phyloP scores from a whole-genome alignment of 2,113 vertebrate genomes.

The Suncus etruscus region DNA sequence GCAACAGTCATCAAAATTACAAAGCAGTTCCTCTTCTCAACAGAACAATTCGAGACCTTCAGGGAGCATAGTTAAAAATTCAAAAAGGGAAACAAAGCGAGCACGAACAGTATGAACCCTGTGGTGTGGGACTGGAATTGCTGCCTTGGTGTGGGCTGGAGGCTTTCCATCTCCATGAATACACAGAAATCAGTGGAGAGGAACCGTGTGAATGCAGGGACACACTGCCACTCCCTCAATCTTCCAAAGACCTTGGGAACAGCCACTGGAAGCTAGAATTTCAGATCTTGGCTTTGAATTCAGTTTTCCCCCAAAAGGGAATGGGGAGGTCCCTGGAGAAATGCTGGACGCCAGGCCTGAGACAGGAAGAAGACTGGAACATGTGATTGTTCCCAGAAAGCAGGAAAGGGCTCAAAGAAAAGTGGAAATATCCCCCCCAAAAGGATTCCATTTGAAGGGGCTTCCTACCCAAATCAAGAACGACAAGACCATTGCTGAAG shows the following conservation, averaged over 20 bases:
- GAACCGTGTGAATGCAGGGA: background rate
- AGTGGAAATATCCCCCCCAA: background rate
- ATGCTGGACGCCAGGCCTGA: background rate
- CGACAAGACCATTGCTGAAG: background rate
- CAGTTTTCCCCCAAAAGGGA: background rate
- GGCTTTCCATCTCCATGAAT: background rate
- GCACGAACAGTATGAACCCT: background rate
- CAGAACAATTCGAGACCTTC: background rate
- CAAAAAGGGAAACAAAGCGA: background rate
- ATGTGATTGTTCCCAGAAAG: background rate
- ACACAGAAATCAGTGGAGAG: background rate
- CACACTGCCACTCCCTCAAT: background rate
- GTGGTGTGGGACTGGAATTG: background rate
- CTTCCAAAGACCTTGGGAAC: background rate
- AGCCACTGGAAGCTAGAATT: background rate
- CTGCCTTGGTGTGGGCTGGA: background rate
- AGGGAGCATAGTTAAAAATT: background rate
- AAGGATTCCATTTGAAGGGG: background rate
- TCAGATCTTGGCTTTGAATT: background rate
- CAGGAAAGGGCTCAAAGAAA: background rate
- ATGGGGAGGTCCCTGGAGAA: conserved; percentile 4
- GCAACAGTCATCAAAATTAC: background rate
- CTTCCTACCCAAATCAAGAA: too few species aligned
- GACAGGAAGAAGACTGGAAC: background rate
- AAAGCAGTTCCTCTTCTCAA: background rate